These are phyloP conservation scores for Montipora cactus DNA, from an alignment of 64 coral and sea anemone genomes.

Conservation along the genomic window DNA sequence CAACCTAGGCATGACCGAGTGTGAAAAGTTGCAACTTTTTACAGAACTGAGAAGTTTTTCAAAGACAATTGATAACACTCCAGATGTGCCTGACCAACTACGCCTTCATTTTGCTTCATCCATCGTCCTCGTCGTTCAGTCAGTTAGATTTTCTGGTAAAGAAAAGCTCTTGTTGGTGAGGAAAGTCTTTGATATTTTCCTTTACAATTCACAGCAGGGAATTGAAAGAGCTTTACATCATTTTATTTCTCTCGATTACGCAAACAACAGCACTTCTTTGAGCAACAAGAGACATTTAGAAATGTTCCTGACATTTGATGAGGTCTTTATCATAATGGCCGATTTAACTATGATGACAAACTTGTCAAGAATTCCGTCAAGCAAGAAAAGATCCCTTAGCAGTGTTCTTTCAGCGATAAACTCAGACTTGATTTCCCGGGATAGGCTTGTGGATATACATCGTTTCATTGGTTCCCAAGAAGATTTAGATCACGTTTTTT, in stretches of 20 bases:
- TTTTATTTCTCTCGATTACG: not conserved
- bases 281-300: not conserved
- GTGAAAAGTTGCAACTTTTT: not conserved
- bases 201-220: not conserved
- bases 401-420: not conserved
- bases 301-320: not conserved
- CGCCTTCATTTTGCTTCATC: not conserved
- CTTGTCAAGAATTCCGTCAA: not conserved
- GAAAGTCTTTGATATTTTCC: not conserved
- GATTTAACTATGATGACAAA: not conserved
- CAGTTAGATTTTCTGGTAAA: not conserved
- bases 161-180: not conserved
- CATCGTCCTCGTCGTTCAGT: not conserved
- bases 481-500: not conserved
- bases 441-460: not conserved
- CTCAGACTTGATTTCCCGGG: not conserved
- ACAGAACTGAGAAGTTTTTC: not conserved
- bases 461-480: constrained; percentile 1
- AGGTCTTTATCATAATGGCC: not conserved
- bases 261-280: not conserved
- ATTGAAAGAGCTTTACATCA: not conserved
- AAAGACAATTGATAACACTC: no score
- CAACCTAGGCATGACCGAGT: not conserved
- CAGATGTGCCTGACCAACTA: no score
- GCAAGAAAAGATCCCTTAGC: not conserved